phyloP scores from a whole-genome alignment of 2,797 vertebrate species.

The Danio albolineatus region DNA sequence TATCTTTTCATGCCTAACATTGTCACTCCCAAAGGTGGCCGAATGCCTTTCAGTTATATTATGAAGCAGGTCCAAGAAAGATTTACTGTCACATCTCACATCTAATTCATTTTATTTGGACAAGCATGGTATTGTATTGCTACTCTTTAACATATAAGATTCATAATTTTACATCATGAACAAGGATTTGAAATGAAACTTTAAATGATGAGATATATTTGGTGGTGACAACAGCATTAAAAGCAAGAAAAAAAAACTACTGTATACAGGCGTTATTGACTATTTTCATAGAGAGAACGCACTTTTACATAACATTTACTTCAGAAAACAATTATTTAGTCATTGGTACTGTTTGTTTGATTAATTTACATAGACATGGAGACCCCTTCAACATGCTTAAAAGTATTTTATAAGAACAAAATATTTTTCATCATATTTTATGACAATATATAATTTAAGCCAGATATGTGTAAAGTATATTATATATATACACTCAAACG shows the following conservation, averaged over 20 bases:
- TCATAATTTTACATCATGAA: no score
- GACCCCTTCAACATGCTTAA: neutral
- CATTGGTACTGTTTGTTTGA: neutral
- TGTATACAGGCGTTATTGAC: no score
- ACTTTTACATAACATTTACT: neutral
- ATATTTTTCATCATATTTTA: neutral
- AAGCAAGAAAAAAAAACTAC: no score
- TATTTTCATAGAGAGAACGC: neutral
- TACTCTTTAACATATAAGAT: no score
- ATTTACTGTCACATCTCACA: neutral
- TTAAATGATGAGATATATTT: no score
- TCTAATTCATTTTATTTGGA: neutral
- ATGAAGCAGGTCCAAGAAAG: no score
- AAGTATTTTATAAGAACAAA: neutral
- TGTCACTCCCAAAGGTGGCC: neutral
- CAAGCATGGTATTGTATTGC: no score
- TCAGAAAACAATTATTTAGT: neutral
- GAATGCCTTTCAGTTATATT: no score
- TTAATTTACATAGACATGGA: neutral
- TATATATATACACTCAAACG: conserved; percentile 36
- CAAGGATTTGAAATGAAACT: no score
- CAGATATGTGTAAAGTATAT: neutral
- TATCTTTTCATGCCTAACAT: conserved; percentile 6
- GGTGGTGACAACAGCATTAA: no score
- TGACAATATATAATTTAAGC: neutral